A percentile compares a stretch with the other conserved stretches of the same genome.
Evolutionary conservation across 2,797 vertebrate species (phyloP).

Genomic region (Numenius phaeopus): DNA sequence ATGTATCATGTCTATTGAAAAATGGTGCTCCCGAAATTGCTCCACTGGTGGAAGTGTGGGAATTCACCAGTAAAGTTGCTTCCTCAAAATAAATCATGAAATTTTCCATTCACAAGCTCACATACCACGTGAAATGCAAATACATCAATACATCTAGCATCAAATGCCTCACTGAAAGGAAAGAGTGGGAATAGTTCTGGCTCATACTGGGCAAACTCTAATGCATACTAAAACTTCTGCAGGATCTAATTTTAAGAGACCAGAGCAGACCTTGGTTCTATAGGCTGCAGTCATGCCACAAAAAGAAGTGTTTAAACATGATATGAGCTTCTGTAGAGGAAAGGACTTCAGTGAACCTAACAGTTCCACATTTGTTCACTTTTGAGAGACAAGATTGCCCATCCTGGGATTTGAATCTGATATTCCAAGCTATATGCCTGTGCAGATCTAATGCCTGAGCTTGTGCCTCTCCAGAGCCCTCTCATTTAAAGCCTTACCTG

Average conservation of each 20-base stretch:
- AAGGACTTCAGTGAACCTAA: not conserved
- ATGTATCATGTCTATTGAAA: not conserved
- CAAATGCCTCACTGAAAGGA: not conserved
- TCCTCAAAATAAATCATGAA: not conserved
- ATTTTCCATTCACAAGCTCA: not conserved
- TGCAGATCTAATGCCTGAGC: not conserved
- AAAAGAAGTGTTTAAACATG: not conserved
- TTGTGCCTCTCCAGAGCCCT: not conserved
- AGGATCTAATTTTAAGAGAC: not conserved
- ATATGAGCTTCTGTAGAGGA: not conserved
- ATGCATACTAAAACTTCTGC: not conserved
- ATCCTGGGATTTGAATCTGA: not conserved
- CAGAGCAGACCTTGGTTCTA: not conserved
- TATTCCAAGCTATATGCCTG: not conserved
- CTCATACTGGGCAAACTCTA: not conserved
- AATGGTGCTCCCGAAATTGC: not conserved
- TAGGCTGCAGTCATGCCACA: not conserved
- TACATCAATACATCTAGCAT: not conserved
- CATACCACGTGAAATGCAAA: not conserved
- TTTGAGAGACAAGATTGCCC: not conserved
- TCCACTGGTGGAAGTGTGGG: not conserved
- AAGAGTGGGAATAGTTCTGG: not conserved
- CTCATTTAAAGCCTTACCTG: slow-evolving; percentile 28
- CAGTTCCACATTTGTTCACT: not conserved
- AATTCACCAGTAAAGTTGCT: not conserved